A percentile compares a stretch with the other conserved stretches of the same genome.
These are phyloP conservation scores for Cotesia chilonis DNA, from an alignment of 1,140 invertebrate genomes.

Conservation along the genomic window DNA sequence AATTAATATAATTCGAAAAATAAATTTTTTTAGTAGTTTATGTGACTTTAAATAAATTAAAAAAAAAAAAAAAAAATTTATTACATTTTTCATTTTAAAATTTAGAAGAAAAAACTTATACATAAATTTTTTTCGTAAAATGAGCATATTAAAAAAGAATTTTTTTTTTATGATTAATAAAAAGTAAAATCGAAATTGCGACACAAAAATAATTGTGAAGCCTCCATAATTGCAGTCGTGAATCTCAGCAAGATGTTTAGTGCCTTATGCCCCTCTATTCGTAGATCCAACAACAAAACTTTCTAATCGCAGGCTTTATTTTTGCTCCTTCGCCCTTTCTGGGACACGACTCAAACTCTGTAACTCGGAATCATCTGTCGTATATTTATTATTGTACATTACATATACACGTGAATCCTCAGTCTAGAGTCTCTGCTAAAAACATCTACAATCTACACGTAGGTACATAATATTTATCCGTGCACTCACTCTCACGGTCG, in stretches of 20 bases:
- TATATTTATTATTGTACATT: slow-evolving; percentile 7
- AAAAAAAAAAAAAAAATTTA: too few relatives aligned
- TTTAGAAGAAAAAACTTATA: too few relatives aligned
- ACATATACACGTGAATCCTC: background rate
- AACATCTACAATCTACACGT: background rate
- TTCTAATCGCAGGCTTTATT: slow-evolving; percentile 21
- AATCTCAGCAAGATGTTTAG: slow-evolving; percentile 9
- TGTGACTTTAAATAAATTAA: too few relatives aligned
- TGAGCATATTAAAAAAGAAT: too few relatives aligned
- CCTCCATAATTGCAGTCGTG: slow-evolving; percentile 1
- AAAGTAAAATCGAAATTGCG: background rate
- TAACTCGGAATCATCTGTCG: background rate
- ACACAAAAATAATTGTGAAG: background rate
- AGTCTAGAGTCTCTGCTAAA: background rate
- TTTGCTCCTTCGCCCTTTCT: slow-evolving; percentile 19
- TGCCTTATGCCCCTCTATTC: background rate
- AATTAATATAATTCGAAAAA: too few relatives aligned
- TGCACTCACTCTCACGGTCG: too few relatives aligned
- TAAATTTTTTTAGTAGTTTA: too few relatives aligned
- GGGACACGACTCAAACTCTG: slow-evolving; percentile 5
- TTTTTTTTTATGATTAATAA: background rate
- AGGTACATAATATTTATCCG: background rate
- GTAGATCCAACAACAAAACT: background rate
- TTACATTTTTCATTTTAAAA: too few relatives aligned
- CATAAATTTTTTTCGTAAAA: too few relatives aligned